Percentiles rank a stretch among this genome's conserved stretches.
These are phyloP conservation scores for Columba guinea DNA, from an alignment of 2,797 vertebrate genomes.

Conservation along the genomic window DNA sequence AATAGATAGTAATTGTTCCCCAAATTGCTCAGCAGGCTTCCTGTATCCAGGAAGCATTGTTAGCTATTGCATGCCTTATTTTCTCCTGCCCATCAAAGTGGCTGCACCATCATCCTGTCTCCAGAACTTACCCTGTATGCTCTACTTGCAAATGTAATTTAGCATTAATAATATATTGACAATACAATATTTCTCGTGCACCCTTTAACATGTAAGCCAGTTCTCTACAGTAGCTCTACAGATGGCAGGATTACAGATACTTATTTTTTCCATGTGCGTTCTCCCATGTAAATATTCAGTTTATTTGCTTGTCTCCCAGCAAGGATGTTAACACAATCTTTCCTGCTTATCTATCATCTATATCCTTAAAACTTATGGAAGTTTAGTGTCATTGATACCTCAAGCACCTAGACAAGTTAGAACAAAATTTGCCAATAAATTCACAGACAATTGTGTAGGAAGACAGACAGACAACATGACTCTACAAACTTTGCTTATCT, in stretches of 20 bases:
- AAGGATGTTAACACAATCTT: background rate
- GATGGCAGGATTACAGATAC: background rate
- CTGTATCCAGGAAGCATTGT: accelerated
- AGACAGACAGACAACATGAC: background rate
- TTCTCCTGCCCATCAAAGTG: background rate
- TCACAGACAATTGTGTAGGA: background rate
- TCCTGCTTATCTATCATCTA: background rate
- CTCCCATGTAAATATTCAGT: background rate
- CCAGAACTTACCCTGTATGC: background rate
- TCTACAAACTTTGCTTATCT: conserved; percentile 26
- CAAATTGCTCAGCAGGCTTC: background rate
- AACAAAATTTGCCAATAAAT: background rate
- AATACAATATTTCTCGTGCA: background rate
- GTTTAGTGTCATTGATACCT: background rate
- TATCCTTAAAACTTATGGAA: background rate
- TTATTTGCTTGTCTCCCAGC: background rate
- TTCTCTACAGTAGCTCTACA: background rate
- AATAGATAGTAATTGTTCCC: background rate
- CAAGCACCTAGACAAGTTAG: background rate
- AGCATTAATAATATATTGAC: background rate
- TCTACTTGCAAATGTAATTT: background rate
- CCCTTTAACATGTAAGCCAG: background rate
- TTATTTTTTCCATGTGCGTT: accelerated
- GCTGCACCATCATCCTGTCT: background rate
- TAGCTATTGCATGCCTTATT: background rate